Evolutionary conservation across 1,140 invertebrate species (phyloP), one percentile per base, ranked within the genome.

Genomic region (Formica exsecta): DNA sequence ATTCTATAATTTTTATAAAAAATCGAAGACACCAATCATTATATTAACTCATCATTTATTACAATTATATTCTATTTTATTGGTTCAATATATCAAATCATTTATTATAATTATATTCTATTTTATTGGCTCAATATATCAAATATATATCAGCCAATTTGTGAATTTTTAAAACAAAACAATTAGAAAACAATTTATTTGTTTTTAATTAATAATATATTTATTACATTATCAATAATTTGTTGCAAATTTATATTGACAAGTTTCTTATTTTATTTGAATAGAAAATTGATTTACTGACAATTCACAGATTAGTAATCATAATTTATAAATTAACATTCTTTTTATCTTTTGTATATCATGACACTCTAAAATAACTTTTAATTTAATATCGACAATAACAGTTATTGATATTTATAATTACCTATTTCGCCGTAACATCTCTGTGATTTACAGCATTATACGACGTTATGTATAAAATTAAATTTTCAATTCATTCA

Each of bases 391-490:
- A 25, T 19, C 41, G 36, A 61, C 59, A n/a, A 11, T 7, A 11
- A 44, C 13, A 51, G 19, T 38, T 6, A 83, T 70, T 38, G 32
- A 16, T n/a, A 19, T 16, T 44, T 76, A 6, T 36, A 25, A 54
- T 90, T 85, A 93, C 93, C 93, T 93, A 70, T 93, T 93, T 87
- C 92, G 90, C 25, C 92, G 92, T 84, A 93, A 90, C 93, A 93
- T 93, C 66, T 86, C 88, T 61, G 48, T 38, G 32, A 81, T 66
- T 75, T 71, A 75, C 70, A 65, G 16, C 57, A 57, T 76, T 66
- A 29, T 86, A 76, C 11, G 22, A 64, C 19, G 29, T 6, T 32
- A 64, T 62, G 9, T 51, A 19, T 65, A 68, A 86, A 61, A 0
- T 75, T 51, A 25, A 54, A 1, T 64, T 32, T 48, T 36, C 16